phyloP scores from a whole-genome alignment of 2,888 invertebrate species.

The Tenthredo amoena region DNA sequence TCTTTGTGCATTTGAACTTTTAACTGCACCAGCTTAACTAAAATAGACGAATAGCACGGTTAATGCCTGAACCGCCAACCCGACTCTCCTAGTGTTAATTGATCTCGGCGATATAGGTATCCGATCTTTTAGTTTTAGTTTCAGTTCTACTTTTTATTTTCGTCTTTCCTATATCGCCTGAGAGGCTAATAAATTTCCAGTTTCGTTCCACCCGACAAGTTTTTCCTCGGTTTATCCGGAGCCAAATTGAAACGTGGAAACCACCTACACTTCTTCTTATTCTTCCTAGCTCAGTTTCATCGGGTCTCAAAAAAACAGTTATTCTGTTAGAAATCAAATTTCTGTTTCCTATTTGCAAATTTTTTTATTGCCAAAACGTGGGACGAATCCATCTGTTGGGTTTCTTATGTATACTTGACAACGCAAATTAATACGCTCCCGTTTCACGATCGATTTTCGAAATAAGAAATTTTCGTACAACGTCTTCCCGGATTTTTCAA shows the following conservation, averaged over 20 bases:
- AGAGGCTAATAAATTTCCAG: background rate
- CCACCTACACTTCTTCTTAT: background rate
- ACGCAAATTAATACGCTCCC: background rate
- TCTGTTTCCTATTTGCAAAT: background rate
- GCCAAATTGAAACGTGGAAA: background rate
- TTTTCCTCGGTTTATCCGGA: background rate
- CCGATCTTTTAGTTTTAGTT: background rate
- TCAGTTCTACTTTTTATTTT: background rate
- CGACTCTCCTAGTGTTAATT: background rate
- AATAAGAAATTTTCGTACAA: background rate
- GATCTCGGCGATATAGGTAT: background rate
- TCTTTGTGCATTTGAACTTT: slow-evolving; percentile 61
- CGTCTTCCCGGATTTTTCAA: background rate
- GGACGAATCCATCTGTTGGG: slow-evolving; percentile 23
- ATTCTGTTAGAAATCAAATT: no score
- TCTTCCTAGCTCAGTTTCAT: background rate
- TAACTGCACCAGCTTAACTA: slow-evolving; percentile 55
- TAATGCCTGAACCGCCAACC: background rate
- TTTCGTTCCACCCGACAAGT: background rate
- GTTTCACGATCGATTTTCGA: background rate
- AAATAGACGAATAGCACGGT: slow-evolving; percentile 51
- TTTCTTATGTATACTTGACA: background rate
- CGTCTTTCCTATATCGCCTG: background rate
- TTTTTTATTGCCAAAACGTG: slow-evolving; percentile 18
- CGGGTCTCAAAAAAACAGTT: background rate